phyloP scores from a whole-genome alignment of 2,113 vertebrate genomes.

The Apodemus speciosus region DNA sequence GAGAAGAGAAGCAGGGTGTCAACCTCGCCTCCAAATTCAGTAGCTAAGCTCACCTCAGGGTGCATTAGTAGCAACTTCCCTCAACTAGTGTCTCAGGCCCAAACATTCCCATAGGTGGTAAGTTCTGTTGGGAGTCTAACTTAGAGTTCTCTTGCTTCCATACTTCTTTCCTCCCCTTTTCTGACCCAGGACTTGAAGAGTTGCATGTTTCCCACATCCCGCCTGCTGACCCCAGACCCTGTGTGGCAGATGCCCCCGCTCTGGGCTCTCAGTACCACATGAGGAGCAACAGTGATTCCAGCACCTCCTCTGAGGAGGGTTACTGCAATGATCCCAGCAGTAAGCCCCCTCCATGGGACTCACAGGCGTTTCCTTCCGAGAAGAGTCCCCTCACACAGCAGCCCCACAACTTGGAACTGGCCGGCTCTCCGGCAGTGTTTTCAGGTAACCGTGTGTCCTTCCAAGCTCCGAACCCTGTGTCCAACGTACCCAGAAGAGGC shows the following conservation, averaged over 20 bases:
- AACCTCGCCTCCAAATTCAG: background rate
- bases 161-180: background rate
- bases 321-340: slow-evolving; percentile 45
- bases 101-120: background rate
- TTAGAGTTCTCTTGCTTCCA: background rate
- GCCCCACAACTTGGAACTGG: background rate
- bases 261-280: rapidly evolving
- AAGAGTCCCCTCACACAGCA: background rate
- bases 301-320: slow-evolving; percentile 60
- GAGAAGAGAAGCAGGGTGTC: background rate
- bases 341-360: rapidly evolving
- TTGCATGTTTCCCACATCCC: background rate
- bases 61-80: background rate
- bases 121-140: background rate
- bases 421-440: background rate
- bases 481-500: background rate
- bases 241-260: rapidly evolving
- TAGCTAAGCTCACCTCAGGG: background rate
- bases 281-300: slow-evolving; percentile 15
- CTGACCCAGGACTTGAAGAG: slow-evolving; percentile 26
- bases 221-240: background rate
- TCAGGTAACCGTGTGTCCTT: slow-evolving; percentile 44
- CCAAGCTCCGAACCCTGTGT: background rate
- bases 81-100: background rate
- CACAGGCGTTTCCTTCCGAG: background rate